A percentile compares a stretch with the other conserved stretches of the same genome.
Conservation (phyloP, 2,888 invertebrate genomes). For the Teinopalpus imperialis region DNA sequence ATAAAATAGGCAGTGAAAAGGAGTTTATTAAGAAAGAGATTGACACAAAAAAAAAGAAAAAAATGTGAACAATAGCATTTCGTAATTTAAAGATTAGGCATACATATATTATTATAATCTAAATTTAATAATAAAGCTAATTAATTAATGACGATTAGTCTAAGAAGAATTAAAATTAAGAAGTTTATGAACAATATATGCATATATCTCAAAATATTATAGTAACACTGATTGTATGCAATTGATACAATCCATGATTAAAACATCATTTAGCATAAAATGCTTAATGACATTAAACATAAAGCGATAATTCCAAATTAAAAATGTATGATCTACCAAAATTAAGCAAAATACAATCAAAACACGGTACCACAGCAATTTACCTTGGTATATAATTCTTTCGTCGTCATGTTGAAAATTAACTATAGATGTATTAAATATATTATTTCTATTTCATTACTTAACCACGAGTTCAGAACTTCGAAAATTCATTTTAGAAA, state of each 20-base stretch:
- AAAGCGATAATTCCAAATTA: slow-evolving; percentile 32
- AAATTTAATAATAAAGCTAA: no score
- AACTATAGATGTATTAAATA: slow-evolving; percentile 32
- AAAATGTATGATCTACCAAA: slow-evolving; percentile 30
- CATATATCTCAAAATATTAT: background rate
- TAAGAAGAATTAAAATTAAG: no score
- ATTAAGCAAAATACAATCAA: slow-evolving; percentile 33
- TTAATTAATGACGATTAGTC: no score
- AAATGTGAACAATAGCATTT: no score
- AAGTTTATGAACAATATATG: no score
- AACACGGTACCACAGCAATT: slow-evolving; percentile 38
- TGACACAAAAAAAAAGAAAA: no score
- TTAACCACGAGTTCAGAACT: slow-evolving; percentile 61
- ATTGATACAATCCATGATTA: background rate
- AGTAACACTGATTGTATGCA: background rate
- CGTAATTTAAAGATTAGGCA: no score
- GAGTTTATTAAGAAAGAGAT: no score
- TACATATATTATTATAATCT: background rate
- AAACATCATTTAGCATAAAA: background rate
- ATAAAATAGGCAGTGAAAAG: no score
- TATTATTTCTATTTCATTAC: slow-evolving; percentile 44
- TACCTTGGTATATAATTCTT: slow-evolving; percentile 80
- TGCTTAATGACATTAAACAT: background rate
- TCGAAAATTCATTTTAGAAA: slow-evolving; percentile 65
- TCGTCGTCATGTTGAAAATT: slow-evolving; percentile 70